Conservation (phyloP, 2,797 vertebrate species). For the Phataginus tetradactyla region DNA sequence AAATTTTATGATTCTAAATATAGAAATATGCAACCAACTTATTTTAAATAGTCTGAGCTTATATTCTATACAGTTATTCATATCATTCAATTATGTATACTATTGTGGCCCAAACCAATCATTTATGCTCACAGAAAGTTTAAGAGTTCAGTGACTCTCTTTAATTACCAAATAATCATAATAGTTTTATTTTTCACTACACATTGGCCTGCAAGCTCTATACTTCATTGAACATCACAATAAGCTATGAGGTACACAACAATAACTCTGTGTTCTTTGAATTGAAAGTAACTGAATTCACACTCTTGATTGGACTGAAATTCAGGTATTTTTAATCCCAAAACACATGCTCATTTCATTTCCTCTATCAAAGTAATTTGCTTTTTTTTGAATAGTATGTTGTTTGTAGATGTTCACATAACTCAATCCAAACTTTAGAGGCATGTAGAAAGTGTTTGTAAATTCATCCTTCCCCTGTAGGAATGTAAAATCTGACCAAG, state of each 20-base stretch:
- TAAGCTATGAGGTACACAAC: neutral
- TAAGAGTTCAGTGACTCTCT: neutral
- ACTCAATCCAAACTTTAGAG: neutral
- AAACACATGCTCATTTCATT: neutral
- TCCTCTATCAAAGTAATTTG: neutral
- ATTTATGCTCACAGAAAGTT: neutral
- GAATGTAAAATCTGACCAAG: neutral
- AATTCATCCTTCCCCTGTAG: neutral
- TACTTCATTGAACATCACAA: neutral
- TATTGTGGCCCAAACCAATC: neutral
- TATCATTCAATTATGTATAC: neutral
- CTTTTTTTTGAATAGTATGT: slow-evolving; percentile 29
- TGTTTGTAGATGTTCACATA: slow-evolving; percentile 17
- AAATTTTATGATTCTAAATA: neutral
- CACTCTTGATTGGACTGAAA: neutral
- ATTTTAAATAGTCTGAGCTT: neutral
- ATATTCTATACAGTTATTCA: neutral
- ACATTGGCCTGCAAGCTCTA: neutral
- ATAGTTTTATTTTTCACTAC: neutral
- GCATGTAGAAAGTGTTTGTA: neutral
- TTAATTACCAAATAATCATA: neutral
- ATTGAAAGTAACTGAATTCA: neutral
- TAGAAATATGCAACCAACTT: neutral
- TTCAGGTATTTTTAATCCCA: neutral
- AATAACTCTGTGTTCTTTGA: neutral